A percentile compares a stretch with the other conserved stretches of the same genome.
Evolutionary conservation across 30 jellyfish, hydroid and myxozoan species (phyloP).

Genomic region (Sanderia malayensis): DNA sequence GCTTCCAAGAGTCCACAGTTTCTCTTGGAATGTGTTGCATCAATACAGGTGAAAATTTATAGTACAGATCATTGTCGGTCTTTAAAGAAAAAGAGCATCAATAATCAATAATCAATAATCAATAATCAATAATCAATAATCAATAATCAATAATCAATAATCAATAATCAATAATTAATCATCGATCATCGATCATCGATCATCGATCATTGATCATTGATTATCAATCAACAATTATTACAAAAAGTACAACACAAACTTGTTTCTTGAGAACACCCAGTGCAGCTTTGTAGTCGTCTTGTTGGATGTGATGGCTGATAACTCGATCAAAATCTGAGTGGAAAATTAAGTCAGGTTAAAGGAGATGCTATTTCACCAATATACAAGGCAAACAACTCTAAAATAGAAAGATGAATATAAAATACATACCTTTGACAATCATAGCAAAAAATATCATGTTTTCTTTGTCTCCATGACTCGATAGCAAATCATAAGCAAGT

Average conservation of each 20-base stretch:
- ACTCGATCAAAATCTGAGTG: slow-evolving; percentile 93
- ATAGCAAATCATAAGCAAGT: slow-evolving; percentile 80
- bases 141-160: too few relatives aligned
- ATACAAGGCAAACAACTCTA: too few relatives aligned
- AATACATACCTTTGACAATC: slow-evolving; percentile 74
- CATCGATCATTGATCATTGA: too few relatives aligned
- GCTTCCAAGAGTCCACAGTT: slow-evolving; percentile 90
- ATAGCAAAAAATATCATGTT: slow-evolving; percentile 90
- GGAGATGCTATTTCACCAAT: too few relatives aligned
- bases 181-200: too few relatives aligned
- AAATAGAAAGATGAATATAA: too few relatives aligned
- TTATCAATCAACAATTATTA: too few relatives aligned
- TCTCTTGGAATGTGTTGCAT: slow-evolving; percentile 90
- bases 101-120: too few relatives aligned
- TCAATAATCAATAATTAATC: too few relatives aligned
- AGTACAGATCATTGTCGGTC: slow-evolving; percentile 65
- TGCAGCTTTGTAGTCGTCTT: slow-evolving; percentile 79
- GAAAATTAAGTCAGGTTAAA: too few relatives aligned
- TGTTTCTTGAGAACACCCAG: slow-evolving; percentile 82
- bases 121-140: too few relatives aligned
- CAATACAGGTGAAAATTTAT: slow-evolving; percentile 85
- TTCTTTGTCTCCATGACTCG: slow-evolving; percentile 95
- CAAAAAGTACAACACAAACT: slow-evolving; percentile 40
- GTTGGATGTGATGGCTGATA: slow-evolving; percentile 87
- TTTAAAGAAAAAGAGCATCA: slow-evolving; percentile 3